Percentiles rank a stretch among this genome's conserved stretches.
phyloP scores from a whole-genome alignment of 2,797 vertebrate species.

The Kryptolebias ocellatus region DNA sequence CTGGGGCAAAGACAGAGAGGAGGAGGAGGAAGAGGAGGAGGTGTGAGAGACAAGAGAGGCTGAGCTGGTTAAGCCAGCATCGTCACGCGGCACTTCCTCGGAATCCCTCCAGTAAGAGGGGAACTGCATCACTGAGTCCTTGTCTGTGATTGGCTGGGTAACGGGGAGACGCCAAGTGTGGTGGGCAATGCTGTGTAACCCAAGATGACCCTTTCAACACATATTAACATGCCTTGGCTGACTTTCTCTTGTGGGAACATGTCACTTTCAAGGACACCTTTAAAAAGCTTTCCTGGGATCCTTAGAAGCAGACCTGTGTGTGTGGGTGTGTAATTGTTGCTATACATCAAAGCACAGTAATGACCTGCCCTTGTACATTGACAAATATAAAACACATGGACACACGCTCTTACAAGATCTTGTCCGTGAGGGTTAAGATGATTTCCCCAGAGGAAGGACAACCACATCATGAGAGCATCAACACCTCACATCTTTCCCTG shows the following conservation, averaged over 20 bases:
- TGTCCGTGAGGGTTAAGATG: conserved; percentile 37
- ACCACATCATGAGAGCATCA: conserved; percentile 41
- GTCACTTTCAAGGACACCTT: conserved; percentile 71
- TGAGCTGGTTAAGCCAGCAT: conserved; percentile 80
- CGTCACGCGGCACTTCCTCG: conserved; percentile 87
- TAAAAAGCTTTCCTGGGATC: conserved; percentile 22
- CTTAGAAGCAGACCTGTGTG: not conserved
- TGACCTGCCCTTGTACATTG: conserved; percentile 49
- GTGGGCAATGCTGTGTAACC: conserved; percentile 76
- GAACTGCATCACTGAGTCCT: conserved; percentile 82
- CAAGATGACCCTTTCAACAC: conserved; percentile 83
- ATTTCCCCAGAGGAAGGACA: conserved; percentile 63
- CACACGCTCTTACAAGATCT: conserved; percentile 20
- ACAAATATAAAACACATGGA: conserved; percentile 17
- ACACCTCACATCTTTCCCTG: conserved; percentile 53
- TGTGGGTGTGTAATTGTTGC: conserved; percentile 5
- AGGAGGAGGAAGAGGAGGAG: conserved; percentile 23
- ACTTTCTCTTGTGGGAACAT: conserved; percentile 51
- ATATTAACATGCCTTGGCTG: conserved; percentile 73
- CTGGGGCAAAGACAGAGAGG: conserved; percentile 15
- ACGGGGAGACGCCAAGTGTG: conserved; percentile 70
- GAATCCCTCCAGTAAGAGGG: conserved; percentile 92
- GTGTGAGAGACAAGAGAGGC: conserved; percentile 68
- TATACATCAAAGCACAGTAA: conserved; percentile 26
- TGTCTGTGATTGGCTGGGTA: conserved; percentile 86